Conservation (phyloP, 2,113 vertebrate species). For the Lycaon pictus region DNA sequence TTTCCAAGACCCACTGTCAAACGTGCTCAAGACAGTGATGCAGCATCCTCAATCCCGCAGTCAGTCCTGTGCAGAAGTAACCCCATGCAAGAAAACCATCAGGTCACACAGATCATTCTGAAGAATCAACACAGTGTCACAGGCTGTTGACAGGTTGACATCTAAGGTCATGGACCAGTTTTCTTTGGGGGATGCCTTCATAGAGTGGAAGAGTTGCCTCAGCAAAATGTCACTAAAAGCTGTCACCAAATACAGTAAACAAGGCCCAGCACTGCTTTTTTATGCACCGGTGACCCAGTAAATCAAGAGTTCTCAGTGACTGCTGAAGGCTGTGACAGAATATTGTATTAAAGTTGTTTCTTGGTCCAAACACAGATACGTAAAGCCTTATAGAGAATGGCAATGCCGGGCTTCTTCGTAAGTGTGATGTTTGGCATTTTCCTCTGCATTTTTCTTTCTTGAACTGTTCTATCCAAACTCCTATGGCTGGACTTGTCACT, state of each 20-base stretch:
- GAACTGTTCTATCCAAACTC: neutral
- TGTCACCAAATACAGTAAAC: conserved; percentile 70
- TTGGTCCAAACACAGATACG: conserved; percentile 3
- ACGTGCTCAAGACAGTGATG: conserved; percentile 50
- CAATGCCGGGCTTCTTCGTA: neutral
- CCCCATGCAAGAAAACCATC: neutral
- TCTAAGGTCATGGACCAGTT: conserved; percentile 68
- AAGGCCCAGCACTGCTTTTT: neutral
- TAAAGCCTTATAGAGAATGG: neutral
- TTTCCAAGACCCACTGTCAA: conserved; percentile 45
- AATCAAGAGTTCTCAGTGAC: neutral
- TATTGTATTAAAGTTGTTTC: conserved; percentile 5
- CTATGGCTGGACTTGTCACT: neutral
- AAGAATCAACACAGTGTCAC: conserved; percentile 53
- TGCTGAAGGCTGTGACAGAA: neutral
- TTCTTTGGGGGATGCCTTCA: conserved; percentile 67
- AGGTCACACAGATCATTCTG: conserved; percentile 62
- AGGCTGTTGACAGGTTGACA: conserved; percentile 73
- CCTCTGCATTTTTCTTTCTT: neutral
- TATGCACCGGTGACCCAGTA: neutral
- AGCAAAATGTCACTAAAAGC: conserved; percentile 72
- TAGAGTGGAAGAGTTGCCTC: conserved; percentile 54
- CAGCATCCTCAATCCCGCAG: neutral
- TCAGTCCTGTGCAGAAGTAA: conserved; percentile 25
- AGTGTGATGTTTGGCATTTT: neutral